A percentile compares a stretch with the other conserved stretches of the same genome.
These are phyloP conservation scores for Sparidentex hasta DNA, from an alignment of 2,797 vertebrate genomes.

Conservation along the genomic window DNA sequence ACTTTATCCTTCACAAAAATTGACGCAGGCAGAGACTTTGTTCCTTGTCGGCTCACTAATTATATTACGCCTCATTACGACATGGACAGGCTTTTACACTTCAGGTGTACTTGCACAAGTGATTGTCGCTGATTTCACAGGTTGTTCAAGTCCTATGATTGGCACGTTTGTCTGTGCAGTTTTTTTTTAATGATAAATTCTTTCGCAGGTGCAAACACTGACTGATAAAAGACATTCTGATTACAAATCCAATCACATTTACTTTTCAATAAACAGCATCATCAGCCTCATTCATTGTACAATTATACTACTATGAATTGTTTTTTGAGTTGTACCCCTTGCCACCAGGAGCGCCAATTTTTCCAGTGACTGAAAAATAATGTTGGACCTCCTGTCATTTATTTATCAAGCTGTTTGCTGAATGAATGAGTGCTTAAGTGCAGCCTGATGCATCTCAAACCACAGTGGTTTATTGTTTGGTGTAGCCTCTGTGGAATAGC, in stretches of 20 bases:
- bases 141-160: neutral
- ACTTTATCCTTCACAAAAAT: neutral
- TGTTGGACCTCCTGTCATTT: neutral
- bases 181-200: neutral
- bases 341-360: neutral
- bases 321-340: neutral
- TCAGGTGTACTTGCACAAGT: neutral
- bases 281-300: neutral
- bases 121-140: neutral
- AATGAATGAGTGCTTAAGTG: slow-evolving; percentile 4
- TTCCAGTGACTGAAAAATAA: neutral
- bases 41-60: neutral
- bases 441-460: slow-evolving; percentile 5
- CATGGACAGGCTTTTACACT: neutral
- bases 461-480: slow-evolving; percentile 18
- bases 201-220: neutral
- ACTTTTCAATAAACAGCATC: neutral
- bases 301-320: neutral
- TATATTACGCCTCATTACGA: neutral
- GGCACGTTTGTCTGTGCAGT: neutral
- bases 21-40: neutral
- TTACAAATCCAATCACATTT: neutral
- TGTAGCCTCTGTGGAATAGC: slow-evolving; percentile 36
- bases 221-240: neutral
- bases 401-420: slow-evolving; percentile 15